Evolutionary conservation across 1,140 invertebrate genomes (phyloP).

Genomic region (Drosophila novamexicana): DNA sequence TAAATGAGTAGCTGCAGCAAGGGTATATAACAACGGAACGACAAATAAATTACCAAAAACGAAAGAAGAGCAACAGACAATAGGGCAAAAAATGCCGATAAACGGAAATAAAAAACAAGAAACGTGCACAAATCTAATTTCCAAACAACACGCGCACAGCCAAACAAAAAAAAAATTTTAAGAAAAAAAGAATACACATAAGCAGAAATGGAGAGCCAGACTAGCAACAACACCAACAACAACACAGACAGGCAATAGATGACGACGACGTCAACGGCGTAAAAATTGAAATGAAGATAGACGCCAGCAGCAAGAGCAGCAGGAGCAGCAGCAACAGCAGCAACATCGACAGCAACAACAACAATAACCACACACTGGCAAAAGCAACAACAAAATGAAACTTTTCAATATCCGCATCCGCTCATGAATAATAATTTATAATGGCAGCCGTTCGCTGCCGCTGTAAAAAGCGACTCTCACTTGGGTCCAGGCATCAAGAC

Average conservation of each 20-base stretch:
- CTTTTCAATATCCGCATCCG: conserved; percentile 82
- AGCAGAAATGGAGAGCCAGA: conserved; percentile 25
- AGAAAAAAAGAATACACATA: conserved; percentile 19
- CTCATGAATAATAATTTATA: conserved; percentile 83
- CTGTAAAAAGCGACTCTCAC: background rate
- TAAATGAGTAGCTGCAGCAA: background rate
- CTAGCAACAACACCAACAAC: conserved; percentile 24
- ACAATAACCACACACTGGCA: conserved; percentile 11
- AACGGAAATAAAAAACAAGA: conserved; percentile 81
- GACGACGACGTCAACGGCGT: conserved; percentile 56
- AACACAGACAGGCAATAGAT: conserved; percentile 16
- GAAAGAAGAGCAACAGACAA: conserved; percentile 30
- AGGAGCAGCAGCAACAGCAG: conserved; percentile 11
- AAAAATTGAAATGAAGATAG: conserved; percentile 79
- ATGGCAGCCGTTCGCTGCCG: conserved; percentile 59
- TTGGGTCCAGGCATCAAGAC: conserved; percentile 7
- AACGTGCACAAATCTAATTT: conserved; percentile 82
- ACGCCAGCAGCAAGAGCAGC: conserved; percentile 31
- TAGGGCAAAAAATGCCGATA: conserved; percentile 66
- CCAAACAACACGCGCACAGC: conserved; percentile 72
- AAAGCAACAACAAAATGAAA: conserved; percentile 65
- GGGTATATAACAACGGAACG: conserved; percentile 12
- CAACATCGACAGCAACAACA: conserved; percentile 14
- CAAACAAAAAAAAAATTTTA: conserved; percentile 38
- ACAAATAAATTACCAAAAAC: conserved; percentile 39